Base-by-base conservation (phyloP, 2,113 vertebrate species). In the Oceanites oceanicus region DNA sequence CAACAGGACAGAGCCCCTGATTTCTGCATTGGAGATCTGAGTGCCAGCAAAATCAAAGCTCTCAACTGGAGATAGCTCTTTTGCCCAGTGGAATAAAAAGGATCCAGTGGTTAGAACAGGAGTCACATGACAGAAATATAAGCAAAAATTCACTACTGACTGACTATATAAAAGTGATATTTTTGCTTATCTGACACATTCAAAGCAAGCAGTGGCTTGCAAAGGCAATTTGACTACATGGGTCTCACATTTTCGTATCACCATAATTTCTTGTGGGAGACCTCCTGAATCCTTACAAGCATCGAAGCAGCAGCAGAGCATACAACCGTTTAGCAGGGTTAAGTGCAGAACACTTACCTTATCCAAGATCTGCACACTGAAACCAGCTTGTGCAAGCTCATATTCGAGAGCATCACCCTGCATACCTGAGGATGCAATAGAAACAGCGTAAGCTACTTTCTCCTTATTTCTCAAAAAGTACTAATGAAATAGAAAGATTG, bases 341-440 rank as follows among this genome's bases (percentile, higher is more conserved):
- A 66, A 38, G 49, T 5, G 17, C 50, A 42, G 19, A 61, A 23
- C 32, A 67, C 96, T 32, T 93, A 98, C 98, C 88, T 98, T 86
- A 23, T 95, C 93, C 62, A 97, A 76, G 49, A 98, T 77, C 82
- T 98, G 97, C 38, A 97, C 96, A 2, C 96, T 98, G 95, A 98
- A 98, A 65, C 98, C 98, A 61, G 96, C 94, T 83, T 99, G 97
- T 21, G 98, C 97, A 42, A 99, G 96, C 66, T 98, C 96, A 77
- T 98, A 97, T 26, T 97, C 90, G 85, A 98, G 97, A 63, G 96
- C 97, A 49, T 97, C 98, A 38, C 98, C 98, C 15, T 97, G 91
- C 0, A 72, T 96, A 58, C 98, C 98, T 98, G 83, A 38, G 94
- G 61, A 72, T 38, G 56, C 95, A 66, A 80, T 5, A 83, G 38